Evolutionary conservation across 2,113 vertebrate genomes (phyloP).

Genomic region (Tupaia tana): DNA sequence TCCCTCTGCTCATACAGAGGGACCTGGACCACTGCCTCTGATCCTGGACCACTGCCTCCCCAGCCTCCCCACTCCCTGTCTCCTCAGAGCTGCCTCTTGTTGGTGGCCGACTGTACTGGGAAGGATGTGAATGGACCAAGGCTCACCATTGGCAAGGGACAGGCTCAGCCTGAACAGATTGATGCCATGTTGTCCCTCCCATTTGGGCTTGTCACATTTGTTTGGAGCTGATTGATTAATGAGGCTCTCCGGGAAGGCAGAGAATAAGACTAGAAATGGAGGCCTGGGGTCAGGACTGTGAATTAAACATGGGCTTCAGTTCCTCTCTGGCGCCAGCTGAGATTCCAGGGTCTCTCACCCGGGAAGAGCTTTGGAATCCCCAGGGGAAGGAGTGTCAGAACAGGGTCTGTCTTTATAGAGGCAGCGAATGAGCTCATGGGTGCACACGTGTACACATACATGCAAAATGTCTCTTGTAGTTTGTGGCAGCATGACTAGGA

Average conservation of each 20-base stretch:
- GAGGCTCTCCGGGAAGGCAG: slow-evolving; percentile 85
- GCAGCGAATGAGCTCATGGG: fast-evolving
- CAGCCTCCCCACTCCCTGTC: fast-evolving
- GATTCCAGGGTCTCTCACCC: not conserved
- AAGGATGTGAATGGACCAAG: not conserved
- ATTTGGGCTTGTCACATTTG: slow-evolving; percentile 84
- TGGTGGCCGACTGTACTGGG: not conserved
- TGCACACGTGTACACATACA: fast-evolving
- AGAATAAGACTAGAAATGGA: slow-evolving; percentile 80
- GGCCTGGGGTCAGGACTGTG: slow-evolving; percentile 85
- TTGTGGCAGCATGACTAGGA: not conserved
- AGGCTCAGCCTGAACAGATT: slow-evolving; percentile 87
- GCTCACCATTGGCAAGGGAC: not conserved
- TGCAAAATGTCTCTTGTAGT: fast-evolving
- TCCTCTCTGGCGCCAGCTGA: slow-evolving; percentile 29
- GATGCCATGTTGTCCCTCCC: slow-evolving; percentile 67
- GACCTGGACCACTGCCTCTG: not conserved
- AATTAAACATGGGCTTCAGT: slow-evolving; percentile 90
- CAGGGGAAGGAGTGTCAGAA: not conserved
- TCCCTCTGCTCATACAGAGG: too few species aligned
- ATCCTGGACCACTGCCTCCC: too few species aligned
- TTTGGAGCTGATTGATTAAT: slow-evolving; percentile 92
- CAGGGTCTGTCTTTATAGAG: not conserved
- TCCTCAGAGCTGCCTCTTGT: not conserved
- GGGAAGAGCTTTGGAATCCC: not conserved